Evolutionary conservation across 2,888 invertebrate species (phyloP).

Genomic region (Desoria tigrina): DNA sequence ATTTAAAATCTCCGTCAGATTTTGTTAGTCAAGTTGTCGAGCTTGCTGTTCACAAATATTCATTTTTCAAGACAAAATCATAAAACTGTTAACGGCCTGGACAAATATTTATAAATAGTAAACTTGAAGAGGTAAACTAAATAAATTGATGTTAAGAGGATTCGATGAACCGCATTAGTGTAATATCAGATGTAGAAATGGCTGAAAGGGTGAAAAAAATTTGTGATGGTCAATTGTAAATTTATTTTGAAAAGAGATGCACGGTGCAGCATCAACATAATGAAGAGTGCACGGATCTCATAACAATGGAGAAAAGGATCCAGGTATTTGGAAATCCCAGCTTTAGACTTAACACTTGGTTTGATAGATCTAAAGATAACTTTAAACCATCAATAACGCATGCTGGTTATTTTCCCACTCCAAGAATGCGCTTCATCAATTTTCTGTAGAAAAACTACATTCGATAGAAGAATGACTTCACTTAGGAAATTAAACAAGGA

Average conservation of each 20-base stretch:
- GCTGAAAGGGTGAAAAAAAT: neutral
- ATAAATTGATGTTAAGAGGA: too few species aligned
- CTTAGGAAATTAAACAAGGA: neutral
- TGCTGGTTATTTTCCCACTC: conserved; percentile 11
- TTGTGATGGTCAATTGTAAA: conserved; percentile 32
- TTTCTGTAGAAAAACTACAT: neutral
- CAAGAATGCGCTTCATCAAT: conserved; percentile 1
- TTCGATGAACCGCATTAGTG: too few species aligned
- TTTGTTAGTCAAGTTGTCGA: too few species aligned
- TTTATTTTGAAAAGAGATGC: conserved; percentile 69
- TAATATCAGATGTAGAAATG: too few species aligned
- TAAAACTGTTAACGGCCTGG: too few species aligned
- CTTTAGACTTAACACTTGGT: conserved; percentile 2
- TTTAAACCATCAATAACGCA: conserved; percentile 2
- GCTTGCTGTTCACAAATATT: too few species aligned
- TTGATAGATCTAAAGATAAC: neutral
- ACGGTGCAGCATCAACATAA: conserved; percentile 88
- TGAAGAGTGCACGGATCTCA: conserved; percentile 88
- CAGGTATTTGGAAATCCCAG: conserved; percentile 59
- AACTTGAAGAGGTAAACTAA: too few species aligned
- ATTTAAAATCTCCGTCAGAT: too few species aligned
- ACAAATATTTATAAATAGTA: too few species aligned
- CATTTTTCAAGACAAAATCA: too few species aligned
- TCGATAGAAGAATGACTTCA: too few species aligned
- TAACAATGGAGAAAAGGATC: conserved; percentile 92